Evolutionary conservation across 2,797 vertebrate genomes (phyloP), one percentile per base, ranked within the genome.

Genomic region (Otolemur crassicaudatus): DNA sequence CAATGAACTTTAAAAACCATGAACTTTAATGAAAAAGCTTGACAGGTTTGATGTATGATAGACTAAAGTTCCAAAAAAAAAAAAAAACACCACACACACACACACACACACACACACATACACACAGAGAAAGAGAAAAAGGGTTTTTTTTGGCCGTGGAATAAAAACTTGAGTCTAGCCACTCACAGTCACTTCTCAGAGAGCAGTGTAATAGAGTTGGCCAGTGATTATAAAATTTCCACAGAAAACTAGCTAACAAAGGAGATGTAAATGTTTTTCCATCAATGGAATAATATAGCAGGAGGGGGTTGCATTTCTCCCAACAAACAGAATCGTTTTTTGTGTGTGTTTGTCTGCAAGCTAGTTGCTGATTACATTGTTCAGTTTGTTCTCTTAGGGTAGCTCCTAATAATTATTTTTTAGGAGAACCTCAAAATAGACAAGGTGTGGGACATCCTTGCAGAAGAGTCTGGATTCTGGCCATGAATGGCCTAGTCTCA

Each of bases 181-280:
- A 61, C 97, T 61, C 85, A 83, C 85, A 95, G 91, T 69, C 92
- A 86, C 98, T 98, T 98, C 97, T 98, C 84, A 88, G 95, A 97
- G 94, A 84, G 95, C 94, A 92, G 53, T 96, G 90, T 96, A 97
- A 98, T 95, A 97, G 97, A 58, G 65, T 97, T 98, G 87, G 96
- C 97, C 94, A 95, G 97, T 84, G 98, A 97, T 98, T 97, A 98
- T 97, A 97, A 98, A 98, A 98, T 98, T 98, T 98, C 98, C 97
- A 91, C 98, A 98, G 98, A 98, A 98, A 98, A 98, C 98, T 94
- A 88, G 92, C 98, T 98, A 97, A 99, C 99, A 99, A 99, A 99
- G 92, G 98, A 98, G 98, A 98, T 99, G 98, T 98, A 98, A 99
- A 99, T 99, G 98, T 98, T 99, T 98, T 98, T 98, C 97, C 97